phyloP scores from a whole-genome alignment of 2,797 vertebrate species.

The Mustela erminea region DNA sequence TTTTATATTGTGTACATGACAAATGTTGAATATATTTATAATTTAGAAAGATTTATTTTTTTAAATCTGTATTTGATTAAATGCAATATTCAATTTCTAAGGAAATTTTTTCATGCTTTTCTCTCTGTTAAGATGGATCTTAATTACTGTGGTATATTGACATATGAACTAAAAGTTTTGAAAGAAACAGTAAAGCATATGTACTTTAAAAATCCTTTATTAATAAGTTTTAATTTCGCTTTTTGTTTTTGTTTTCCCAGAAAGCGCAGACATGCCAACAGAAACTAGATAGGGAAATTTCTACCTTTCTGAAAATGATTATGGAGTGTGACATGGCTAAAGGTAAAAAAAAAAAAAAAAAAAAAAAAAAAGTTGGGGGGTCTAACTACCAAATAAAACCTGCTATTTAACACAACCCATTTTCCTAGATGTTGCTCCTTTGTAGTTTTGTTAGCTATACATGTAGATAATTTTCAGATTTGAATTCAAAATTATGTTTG shows the following conservation, averaged over 20 bases:
- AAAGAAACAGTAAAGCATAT: background rate
- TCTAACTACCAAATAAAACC: background rate
- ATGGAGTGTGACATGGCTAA: slow-evolving; percentile 89
- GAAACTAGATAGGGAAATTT: slow-evolving; percentile 92
- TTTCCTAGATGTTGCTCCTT: background rate
- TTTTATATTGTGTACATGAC: background rate
- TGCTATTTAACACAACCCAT: background rate
- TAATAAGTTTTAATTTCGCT: slow-evolving; percentile 66
- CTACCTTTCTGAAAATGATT: slow-evolving; percentile 92
- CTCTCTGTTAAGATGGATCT: background rate
- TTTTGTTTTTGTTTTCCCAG: slow-evolving; percentile 87
- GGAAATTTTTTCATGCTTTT: background rate
- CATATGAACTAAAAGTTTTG: slow-evolving; percentile 35
- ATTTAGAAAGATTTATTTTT: slow-evolving; percentile 35
- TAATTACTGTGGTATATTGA: background rate
- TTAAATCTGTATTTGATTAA: background rate
- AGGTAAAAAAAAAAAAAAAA: slow-evolving; percentile 87
- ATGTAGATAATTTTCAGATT: background rate
- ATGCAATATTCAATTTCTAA: slow-evolving; percentile 13
- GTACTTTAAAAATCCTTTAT: background rate
- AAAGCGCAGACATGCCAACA: slow-evolving; percentile 92
- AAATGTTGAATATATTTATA: slow-evolving; percentile 53
- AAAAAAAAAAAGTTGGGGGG: background rate
- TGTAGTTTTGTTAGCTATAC: background rate
- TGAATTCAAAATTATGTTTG: slow-evolving; percentile 11